Percentiles rank a stretch among this genome's conserved stretches.
Evolutionary conservation across 2,888 invertebrate species (phyloP).

Genomic region (Eutolmus rufibarbis): DNA sequence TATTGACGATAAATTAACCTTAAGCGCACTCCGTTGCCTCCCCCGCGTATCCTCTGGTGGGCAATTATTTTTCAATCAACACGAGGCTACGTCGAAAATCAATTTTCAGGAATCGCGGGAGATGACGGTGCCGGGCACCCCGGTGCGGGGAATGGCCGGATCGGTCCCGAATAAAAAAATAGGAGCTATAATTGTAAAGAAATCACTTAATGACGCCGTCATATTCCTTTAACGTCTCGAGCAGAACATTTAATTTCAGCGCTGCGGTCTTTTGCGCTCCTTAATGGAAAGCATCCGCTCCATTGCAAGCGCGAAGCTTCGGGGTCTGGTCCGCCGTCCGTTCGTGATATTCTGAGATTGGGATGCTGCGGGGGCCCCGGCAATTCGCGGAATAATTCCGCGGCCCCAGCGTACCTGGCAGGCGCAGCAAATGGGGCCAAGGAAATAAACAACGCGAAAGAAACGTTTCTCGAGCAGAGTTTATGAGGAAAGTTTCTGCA

Average conservation of each 20-base stretch:
- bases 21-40: not conserved
- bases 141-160: not conserved
- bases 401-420: not conserved
- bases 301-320: not conserved
- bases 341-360: not conserved
- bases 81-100: slow-evolving; percentile 43
- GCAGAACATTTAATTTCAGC: slow-evolving; percentile 42
- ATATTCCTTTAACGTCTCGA: slow-evolving; percentile 45
- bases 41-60: slow-evolving; percentile 44
- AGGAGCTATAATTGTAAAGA: slow-evolving; percentile 46
- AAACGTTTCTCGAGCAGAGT: slow-evolving; percentile 28
- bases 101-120: slow-evolving; percentile 42
- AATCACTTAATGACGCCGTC: slow-evolving; percentile 48
- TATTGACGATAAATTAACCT: slow-evolving; percentile 42
- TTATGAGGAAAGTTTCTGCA: slow-evolving; percentile 45
- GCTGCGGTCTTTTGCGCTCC: not conserved
- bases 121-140: not conserved
- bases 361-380: not conserved
- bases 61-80: slow-evolving; percentile 49
- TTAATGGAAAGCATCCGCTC: not conserved
- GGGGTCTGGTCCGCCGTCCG: not conserved
- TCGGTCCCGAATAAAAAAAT: not conserved
- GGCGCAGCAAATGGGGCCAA: not conserved
- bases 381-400: not conserved
- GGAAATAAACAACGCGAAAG: slow-evolving; percentile 19